These are phyloP conservation scores for Lanistes nyassanus DNA, from an alignment of 1,140 invertebrate genomes.

Conservation along the genomic window DNA sequence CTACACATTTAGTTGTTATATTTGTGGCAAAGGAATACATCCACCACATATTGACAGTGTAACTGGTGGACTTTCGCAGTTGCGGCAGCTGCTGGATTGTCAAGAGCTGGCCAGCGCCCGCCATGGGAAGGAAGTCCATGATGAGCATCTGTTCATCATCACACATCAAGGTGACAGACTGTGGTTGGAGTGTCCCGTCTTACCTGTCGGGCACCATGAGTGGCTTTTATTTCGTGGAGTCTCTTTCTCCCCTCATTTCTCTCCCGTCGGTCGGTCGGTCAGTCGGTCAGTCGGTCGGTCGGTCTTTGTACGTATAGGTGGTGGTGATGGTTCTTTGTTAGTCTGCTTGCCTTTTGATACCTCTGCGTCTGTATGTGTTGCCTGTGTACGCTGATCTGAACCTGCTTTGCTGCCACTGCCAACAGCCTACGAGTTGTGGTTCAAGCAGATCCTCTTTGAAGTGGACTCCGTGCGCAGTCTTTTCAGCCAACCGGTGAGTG, in stretches of 20 bases:
- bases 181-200: background rate
- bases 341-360: background rate
- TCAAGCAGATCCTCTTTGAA: conserved; percentile 98
- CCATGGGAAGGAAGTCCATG: conserved; percentile 82
- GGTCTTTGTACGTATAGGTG: no score
- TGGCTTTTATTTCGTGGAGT: no score
- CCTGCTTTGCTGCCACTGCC: conserved; percentile 38
- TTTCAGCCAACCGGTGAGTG: conserved; percentile 76
- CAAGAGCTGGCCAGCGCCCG: conserved; percentile 85
- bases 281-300: no score
- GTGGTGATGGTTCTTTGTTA: background rate
- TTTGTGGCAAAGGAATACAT: no score
- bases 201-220: background rate
- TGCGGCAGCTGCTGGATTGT: conserved; percentile 88
- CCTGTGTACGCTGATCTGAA: background rate
- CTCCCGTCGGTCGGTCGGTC: no score
- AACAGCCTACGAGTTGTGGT: conserved; percentile 98
- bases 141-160: conserved; percentile 97
- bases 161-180: conserved; percentile 90
- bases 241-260: no score
- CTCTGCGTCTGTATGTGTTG: background rate
- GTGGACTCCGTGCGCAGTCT: conserved; percentile 89
- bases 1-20: no score
- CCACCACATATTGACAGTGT: background rate
- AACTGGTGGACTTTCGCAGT: conserved; percentile 52